A percentile compares a stretch with the other conserved stretches of the same genome.
Evolutionary conservation across 2,797 vertebrate genomes (phyloP).

Genomic region (Diglossa cyanea): DNA sequence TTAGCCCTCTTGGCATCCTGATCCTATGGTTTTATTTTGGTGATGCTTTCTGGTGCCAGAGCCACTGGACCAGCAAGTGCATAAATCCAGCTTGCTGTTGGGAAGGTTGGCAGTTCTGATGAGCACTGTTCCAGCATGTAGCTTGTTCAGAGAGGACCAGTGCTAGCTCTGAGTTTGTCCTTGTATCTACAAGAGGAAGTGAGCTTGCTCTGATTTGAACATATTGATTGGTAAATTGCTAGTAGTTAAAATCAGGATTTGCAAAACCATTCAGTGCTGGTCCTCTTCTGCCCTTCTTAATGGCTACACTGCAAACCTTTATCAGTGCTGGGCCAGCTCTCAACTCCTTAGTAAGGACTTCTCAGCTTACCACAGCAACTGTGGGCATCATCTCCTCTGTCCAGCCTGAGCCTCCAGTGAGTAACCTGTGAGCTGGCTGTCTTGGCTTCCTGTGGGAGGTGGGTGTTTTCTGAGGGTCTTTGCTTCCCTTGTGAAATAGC

Average conservation of each 20-base stretch:
- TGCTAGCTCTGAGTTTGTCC: neutral
- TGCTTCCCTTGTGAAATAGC: neutral
- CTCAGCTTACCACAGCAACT: neutral
- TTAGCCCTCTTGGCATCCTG: neutral
- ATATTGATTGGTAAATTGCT: neutral
- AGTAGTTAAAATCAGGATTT: neutral
- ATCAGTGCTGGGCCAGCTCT: neutral
- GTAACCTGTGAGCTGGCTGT: neutral
- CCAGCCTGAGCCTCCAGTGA: neutral
- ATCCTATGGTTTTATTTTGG: neutral
- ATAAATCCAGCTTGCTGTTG: neutral
- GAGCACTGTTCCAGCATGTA: fast-evolving
- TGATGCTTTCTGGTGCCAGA: fast-evolving
- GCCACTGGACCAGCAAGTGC: neutral
- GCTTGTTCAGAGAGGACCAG: neutral
- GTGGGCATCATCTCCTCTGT: neutral
- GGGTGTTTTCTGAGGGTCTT: neutral
- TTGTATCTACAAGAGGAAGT: neutral
- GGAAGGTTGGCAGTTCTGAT: no score
- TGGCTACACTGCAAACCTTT: neutral
- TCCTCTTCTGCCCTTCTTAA: neutral
- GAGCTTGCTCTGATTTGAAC: neutral
- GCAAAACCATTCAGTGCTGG: neutral
- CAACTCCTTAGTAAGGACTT: neutral
- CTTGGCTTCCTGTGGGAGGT: neutral